Percentiles rank a stretch among this genome's conserved stretches.
Conservation (phyloP, 2,113 vertebrate genomes). For the Hylia prasina region DNA sequence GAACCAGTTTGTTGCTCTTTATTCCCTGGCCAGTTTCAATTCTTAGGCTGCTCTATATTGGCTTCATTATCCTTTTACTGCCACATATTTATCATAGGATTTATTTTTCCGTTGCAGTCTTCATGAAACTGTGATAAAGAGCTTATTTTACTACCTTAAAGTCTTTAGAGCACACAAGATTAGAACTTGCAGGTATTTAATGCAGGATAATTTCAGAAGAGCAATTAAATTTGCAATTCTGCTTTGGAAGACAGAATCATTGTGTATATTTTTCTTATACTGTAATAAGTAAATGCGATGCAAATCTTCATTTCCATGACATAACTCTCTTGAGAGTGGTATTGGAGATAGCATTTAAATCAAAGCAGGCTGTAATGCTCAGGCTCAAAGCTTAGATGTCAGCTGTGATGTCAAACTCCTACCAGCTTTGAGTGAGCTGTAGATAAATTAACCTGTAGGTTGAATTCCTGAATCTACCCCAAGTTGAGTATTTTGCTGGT, state of each 20-base stretch:
- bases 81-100: not conserved
- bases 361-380: not conserved
- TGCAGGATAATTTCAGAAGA: not conserved
- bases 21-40: conserved; percentile 23
- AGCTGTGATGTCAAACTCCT: not conserved
- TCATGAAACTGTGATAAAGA: not conserved
- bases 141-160: not conserved
- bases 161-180: not conserved
- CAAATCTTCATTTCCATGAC: not conserved
- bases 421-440: not conserved
- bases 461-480: not conserved
- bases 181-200: not conserved
- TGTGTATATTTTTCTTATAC: not conserved
- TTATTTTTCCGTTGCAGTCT: not conserved
- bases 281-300: not conserved
- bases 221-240: not conserved
- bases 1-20: not conserved
- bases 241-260: not conserved
- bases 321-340: not conserved
- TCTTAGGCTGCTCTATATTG: not conserved
- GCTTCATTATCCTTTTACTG: not conserved
- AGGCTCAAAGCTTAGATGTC: not conserved
- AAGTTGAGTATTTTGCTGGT: not conserved
- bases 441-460: not conserved
- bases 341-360: not conserved